phyloP scores from a whole-genome alignment of 1,140 invertebrate species.

The Papilio xuthus region DNA sequence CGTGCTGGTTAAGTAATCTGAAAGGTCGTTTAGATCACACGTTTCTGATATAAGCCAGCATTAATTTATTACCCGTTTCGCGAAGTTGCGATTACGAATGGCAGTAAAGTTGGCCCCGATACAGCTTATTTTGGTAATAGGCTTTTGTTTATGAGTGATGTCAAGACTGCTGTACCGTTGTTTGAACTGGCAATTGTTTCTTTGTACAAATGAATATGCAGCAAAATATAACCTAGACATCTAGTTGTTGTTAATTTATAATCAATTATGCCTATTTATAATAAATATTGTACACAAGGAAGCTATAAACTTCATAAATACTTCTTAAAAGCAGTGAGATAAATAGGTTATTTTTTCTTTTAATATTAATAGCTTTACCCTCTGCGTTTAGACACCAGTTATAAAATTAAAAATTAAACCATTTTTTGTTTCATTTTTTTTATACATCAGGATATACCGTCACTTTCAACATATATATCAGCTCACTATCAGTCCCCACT shows the following conservation, averaged over 20 bases:
- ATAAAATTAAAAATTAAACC: too few species aligned
- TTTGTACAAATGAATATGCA: background rate
- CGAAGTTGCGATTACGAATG: constrained; percentile 43
- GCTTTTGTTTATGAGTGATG: constrained; percentile 28
- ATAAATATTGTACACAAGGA: background rate
- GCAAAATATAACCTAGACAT: background rate
- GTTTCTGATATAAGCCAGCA: constrained; percentile 39
- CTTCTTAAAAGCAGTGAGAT: background rate
- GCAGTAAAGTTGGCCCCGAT: constrained; percentile 24
- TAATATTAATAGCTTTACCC: background rate
- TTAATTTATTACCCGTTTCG: constrained; percentile 52
- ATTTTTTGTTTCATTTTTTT: too few species aligned
- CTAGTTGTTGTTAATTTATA: background rate
- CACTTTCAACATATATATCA: too few species aligned
- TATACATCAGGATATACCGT: too few species aligned
- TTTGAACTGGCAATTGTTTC: background rate
- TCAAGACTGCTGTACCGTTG: background rate
- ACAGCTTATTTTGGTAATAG: constrained; percentile 35
- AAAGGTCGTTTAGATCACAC: constrained; percentile 46
- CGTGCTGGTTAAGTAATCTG: constrained; percentile 36
- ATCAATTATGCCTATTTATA: background rate
- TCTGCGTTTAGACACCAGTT: background rate
- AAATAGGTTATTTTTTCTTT: background rate
- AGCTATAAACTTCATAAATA: background rate
- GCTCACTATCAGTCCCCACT: too few species aligned